These are phyloP conservation scores for Odontocolon sp. DNA, from an alignment of 2,888 invertebrate genomes.

Conservation along the genomic window DNA sequence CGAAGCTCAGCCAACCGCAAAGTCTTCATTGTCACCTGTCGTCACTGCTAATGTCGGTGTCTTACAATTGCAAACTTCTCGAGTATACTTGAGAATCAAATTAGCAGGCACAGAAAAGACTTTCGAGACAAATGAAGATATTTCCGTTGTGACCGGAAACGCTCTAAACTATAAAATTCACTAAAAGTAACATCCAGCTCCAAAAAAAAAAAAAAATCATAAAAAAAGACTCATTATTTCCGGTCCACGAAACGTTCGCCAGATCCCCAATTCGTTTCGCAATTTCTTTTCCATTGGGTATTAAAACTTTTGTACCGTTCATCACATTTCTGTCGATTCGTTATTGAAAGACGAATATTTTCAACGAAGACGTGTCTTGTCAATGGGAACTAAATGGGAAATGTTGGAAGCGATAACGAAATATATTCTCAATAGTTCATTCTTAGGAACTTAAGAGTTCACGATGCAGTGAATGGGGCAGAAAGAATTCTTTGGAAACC, in stretches of 20 bases:
- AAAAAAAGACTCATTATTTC: no score
- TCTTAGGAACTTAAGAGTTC: background rate
- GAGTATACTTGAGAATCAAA: conserved; percentile 25
- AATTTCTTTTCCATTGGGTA: background rate
- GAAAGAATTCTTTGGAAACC: conserved; percentile 28
- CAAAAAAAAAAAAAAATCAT: no score
- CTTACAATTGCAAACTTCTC: no score
- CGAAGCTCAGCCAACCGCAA: no score
- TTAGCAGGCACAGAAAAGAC: background rate
- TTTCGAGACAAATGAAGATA: background rate
- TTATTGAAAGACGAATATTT: conserved; percentile 12
- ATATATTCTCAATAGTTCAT: conserved; percentile 16
- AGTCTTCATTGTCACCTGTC: no score
- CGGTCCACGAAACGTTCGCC: no score
- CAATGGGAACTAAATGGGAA: background rate
- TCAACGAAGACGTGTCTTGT: background rate
- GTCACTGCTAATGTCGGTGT: no score
- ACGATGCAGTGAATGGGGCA: conserved; percentile 6
- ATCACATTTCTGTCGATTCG: background rate
- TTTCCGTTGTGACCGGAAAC: background rate
- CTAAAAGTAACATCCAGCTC: no score
- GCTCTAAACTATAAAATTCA: background rate
- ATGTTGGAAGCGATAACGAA: conserved; percentile 20
- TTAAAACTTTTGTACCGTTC: background rate
- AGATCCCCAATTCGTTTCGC: conserved; percentile 6